These are phyloP conservation scores for Iphiclides podalirius DNA, from an alignment of 2,888 invertebrate genomes.

Conservation along the genomic window DNA sequence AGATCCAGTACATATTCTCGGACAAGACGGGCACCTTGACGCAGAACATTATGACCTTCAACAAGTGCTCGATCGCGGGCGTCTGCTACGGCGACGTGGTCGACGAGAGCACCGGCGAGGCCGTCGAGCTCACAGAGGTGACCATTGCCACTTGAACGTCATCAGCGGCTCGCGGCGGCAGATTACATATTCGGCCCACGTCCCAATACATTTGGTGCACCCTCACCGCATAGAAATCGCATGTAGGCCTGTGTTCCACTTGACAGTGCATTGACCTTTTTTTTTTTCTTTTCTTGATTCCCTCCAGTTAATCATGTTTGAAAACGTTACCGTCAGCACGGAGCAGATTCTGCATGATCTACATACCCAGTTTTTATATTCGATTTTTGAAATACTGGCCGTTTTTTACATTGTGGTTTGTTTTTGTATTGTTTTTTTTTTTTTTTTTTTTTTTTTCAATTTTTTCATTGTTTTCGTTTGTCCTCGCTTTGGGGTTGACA, in stretches of 20 bases:
- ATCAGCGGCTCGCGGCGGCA: no score
- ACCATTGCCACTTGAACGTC: not conserved
- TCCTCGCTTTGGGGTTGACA: constrained; percentile 46
- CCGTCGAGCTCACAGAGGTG: constrained; percentile 92
- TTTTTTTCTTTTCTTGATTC: no score
- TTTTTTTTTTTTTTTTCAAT: constrained; percentile 27
- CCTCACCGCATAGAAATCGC: constrained; percentile 23
- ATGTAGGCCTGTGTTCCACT: constrained; percentile 32
- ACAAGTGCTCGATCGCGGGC: constrained; percentile 98
- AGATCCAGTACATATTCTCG: constrained; percentile 99
- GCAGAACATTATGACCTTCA: constrained; percentile 99
- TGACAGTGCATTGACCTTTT: no score
- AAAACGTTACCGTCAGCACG: no score
- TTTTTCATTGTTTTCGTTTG: constrained; percentile 40
- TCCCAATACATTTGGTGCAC: constrained; percentile 15
- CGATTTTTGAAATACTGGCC: no score
- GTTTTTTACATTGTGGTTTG: constrained; percentile 2
- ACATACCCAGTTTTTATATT: constrained; percentile 26
- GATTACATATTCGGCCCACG: constrained; percentile 17
- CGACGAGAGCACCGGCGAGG: constrained; percentile 92
- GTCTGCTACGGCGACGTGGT: constrained; percentile 94
- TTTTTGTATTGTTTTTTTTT: constrained; percentile 33
- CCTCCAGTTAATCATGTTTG: no score
- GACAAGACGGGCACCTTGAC: constrained; percentile 99
- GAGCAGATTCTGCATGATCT: constrained; percentile 50